phyloP scores from a whole-genome alignment of 2,113 vertebrate species.

The Thunnus thynnus region DNA sequence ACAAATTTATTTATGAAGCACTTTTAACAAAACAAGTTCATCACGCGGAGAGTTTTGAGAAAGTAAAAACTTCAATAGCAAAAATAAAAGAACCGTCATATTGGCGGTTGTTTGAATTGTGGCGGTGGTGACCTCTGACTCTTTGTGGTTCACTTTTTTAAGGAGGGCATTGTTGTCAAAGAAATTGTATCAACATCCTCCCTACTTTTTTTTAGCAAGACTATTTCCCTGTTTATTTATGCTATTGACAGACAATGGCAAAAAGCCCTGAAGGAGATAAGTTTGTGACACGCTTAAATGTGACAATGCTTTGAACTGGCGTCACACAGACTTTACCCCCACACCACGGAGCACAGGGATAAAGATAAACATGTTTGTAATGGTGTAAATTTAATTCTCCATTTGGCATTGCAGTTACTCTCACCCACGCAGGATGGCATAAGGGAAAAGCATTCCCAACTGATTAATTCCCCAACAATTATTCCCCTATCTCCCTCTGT shows the following conservation, averaged over 20 bases:
- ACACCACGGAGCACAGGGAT: conserved; percentile 70
- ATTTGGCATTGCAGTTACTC: conserved; percentile 61
- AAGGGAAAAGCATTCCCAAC: conserved; percentile 63
- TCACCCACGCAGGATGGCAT: conserved; percentile 51
- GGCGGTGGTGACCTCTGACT: conserved; percentile 1
- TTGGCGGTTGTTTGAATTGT: neutral
- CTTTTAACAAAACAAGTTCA: conserved; percentile 57
- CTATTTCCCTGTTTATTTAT: conserved; percentile 52
- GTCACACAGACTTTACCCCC: conserved; percentile 77
- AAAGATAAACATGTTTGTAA: conserved; percentile 86
- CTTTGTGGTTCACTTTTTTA: neutral
- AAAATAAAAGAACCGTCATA: neutral
- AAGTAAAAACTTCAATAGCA: conserved; percentile 29
- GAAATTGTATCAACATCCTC: neutral
- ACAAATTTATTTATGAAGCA: conserved; percentile 54
- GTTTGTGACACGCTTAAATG: conserved; percentile 76
- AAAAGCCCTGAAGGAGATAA: conserved; percentile 63
- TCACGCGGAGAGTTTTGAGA: neutral
- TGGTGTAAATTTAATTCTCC: conserved; percentile 85
- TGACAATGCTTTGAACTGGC: conserved; percentile 83
- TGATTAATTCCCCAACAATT: conserved; percentile 69
- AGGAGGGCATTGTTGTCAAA: neutral
- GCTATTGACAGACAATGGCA: conserved; percentile 69
- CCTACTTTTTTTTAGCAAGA: neutral
- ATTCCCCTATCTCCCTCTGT: conserved; percentile 58